Evolutionary conservation across 2,888 invertebrate species (phyloP), one percentile per base, ranked within the genome.

Genomic region (Silvanus unidentatus): DNA sequence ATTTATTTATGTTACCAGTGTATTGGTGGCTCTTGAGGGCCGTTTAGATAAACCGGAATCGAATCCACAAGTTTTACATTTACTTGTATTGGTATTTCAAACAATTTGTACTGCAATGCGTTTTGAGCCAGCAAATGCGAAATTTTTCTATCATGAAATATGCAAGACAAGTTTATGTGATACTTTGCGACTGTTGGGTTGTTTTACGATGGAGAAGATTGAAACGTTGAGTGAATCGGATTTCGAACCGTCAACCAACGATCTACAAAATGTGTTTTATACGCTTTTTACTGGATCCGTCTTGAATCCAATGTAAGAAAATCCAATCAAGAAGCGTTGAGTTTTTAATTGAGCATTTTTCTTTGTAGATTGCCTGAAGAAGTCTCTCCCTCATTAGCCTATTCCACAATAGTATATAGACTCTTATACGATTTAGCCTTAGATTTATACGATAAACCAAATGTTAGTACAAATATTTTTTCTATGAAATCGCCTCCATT

Each of bases 61-160:
- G 2, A 60, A 68, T 56, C 61, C 72, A 1, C 88, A 91, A 62
- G 78, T 89, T 58, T 73, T 95, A 43, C 79, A 84, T 40, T 72
- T 96, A 44, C 75, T 96, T 45, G 86, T 89, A 64, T 84, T 91
- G 44, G 92, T 96, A 8, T 96, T 97, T 72, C 91, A 92, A 65
- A 94, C 95, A 0, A 82, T 99, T 55, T 91, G 93, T 48, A 92
- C 96, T 0, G 96, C 97, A 1, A 98, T 99, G 98, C 79, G 99
- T 57, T 99, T 96, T 68, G 99, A 99, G 71, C 99, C 99, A 1
- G 97, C 97, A 0, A 99, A 99, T 71, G 98, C 98, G 0, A 95
- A 95, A 70, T 94, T 95, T 75, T 99, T 99, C 75, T 87, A 94
- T 65, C 88, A 92, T 53, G 98, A 99, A 88, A 91, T 98, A 52